Base-by-base conservation (phyloP, 2,888 invertebrate species). In the Camponotus fellah region DNA sequence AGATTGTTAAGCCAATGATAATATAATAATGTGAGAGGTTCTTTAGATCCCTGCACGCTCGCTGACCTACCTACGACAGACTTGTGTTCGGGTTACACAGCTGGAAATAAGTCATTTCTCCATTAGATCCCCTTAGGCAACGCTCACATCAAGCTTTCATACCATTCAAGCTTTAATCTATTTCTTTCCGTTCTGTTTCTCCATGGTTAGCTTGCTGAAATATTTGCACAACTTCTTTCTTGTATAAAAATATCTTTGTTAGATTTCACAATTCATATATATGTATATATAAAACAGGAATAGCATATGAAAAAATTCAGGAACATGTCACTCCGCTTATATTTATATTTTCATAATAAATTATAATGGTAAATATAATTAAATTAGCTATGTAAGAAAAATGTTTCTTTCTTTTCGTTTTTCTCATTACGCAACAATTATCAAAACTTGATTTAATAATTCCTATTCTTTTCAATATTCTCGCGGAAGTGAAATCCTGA, bases 81-180 rank as follows among this genome's bases (percentile, higher is more conserved):
- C 76, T 32, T 14, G 80, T 74, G 80, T 87, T 87, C 82, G 71
- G 56, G 80, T 87, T 85, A 85, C 85, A 60, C 4, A 58, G 85
- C 92, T 92, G 92, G 92, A 92, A 92, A 92, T 92, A 92, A 92
- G 92, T 92, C 85, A 92, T 92, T 92, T 92, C 90, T 91, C 89
- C 85, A 92, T 92, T 92, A 92, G 88, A 86, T 81, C 82, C 82
- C 82, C 85, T 87, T 86, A 87, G 79, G 88, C 85, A 60, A 53
- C 84, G 77, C 82, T 79, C 87, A 84, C 87, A 83, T 3, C 43
- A 34, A 21, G 17, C 26, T 46, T 58, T 69, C 17, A 53, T 46
- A 9, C 32, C 34, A 6, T 17, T 34, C 49, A 32, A 12, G 32
- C 17, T 58, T 69, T 21, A 46, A 17, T 69, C 46, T 34, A n/a